Percentiles rank a stretch among this genome's conserved stretches.
These are phyloP conservation scores for Altica lythri DNA, from an alignment of 2,888 invertebrate genomes.

Conservation along the genomic window DNA sequence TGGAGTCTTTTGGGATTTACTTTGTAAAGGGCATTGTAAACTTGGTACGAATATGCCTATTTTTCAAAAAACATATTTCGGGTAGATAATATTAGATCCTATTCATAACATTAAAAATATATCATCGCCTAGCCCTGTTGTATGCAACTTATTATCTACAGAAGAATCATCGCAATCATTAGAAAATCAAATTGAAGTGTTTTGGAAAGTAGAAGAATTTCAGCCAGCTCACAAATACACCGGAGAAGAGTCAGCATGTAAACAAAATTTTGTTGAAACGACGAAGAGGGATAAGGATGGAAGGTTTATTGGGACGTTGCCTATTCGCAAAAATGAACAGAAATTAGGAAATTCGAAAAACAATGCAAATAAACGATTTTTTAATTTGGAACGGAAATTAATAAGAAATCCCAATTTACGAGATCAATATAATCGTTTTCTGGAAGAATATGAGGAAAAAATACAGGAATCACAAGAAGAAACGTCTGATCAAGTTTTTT, in stretches of 20 bases:
- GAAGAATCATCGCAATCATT: no score
- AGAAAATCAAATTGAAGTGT: no score
- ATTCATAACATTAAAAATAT: no score
- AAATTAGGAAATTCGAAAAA: neutral
- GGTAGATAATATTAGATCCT: no score
- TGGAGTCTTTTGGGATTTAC: no score
- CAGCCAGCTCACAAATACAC: neutral
- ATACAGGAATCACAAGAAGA: neutral
- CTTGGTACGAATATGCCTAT: no score
- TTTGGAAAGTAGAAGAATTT: constrained; percentile 8
- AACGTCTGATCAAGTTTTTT: neutral
- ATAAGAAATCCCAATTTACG: neutral
- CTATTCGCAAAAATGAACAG: constrained; percentile 3
- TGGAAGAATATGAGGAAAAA: neutral
- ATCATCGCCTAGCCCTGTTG: no score
- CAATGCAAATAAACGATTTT: neutral
- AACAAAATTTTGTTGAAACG: constrained; percentile 21
- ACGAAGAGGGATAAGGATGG: constrained; percentile 8
- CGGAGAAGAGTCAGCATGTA: constrained; percentile 21
- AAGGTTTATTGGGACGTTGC: constrained; percentile 25
- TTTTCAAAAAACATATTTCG: no score
- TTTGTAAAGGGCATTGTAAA: constrained; percentile 15
- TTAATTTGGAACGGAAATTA: neutral
- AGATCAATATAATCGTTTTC: neutral
- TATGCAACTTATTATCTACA: no score